Evolutionary conservation across 2,888 invertebrate species (phyloP), one percentile per base, ranked within the genome.

Genomic region (Zhengitettix transpicula): DNA sequence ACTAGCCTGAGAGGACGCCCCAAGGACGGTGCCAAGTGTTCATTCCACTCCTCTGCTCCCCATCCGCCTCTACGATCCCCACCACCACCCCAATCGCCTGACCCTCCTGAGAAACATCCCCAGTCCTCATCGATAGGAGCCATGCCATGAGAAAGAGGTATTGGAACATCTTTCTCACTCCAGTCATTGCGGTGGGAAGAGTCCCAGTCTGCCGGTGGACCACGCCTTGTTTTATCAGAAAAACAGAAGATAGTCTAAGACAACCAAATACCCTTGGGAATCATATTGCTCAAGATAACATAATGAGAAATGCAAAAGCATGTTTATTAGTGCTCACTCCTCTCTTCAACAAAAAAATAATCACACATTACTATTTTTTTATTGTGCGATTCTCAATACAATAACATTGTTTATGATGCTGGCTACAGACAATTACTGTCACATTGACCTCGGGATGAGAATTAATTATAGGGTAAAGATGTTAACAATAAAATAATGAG

Each of bases 41-140:
- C 61, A 15, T 40, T 56, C 60, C 60, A 60, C 12, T 61, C 61
- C 2, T 59, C 60, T 58, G 63, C 68, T 28, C 17, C 60, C 59
- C 56, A 78, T 79, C 81, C 81, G 80, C 16, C 81, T 78, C 57
- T 71, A 60, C 51, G 76, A 77, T 63, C 61, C 11, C 61, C 62
- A 40, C 53, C 54, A 28, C 28, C 7, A 7, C 58, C 53, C 62
- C 64, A 62, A 40, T 62, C 64, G 3, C 58, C 56, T 10, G 52
- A 55, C 12, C 56, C 53, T 7, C 63, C 60, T 10, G 60, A 41
- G 52, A 57, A 60, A 14, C 58, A 57, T 40, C 59, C 60, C 64
- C 64, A 64, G 40, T 64, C 64, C 15, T 58, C 62, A 5, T 64
- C 64, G 9, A 61, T 11, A 0, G 60, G 56, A 10, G 56, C 41